These are phyloP conservation scores for Eupithecia subumbrata DNA, from an alignment of 2,888 invertebrate species.

Conservation along the genomic window DNA sequence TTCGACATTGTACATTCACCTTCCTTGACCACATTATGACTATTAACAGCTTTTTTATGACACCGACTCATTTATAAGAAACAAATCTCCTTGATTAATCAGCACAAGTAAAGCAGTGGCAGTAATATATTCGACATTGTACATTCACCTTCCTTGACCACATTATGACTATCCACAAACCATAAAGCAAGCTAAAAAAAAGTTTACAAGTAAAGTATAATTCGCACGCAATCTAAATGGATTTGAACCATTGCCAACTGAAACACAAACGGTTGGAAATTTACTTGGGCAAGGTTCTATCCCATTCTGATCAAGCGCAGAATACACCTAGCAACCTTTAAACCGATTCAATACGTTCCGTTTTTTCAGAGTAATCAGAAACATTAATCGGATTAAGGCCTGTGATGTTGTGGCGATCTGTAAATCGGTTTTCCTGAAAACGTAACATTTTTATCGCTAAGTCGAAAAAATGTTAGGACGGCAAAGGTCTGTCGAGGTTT, in stretches of 20 bases:
- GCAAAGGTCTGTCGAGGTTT: neutral
- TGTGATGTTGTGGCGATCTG: constrained; percentile 15
- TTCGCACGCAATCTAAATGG: too few species aligned
- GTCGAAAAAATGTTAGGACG: neutral
- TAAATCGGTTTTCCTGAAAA: constrained; percentile 1
- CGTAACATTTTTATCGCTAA: neutral
- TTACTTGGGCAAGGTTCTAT: neutral
- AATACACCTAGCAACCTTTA: neutral
- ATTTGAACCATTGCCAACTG: neutral
- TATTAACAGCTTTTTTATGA: too few species aligned
- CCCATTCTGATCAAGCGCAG: neutral
- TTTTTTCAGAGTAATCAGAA: constrained; percentile 30
- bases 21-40: too few species aligned
- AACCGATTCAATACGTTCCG: constrained; percentile 9
- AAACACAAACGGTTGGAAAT: neutral
- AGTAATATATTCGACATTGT: too few species aligned
- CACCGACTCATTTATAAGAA: too few species aligned
- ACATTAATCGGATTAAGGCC: constrained; percentile 33
- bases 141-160: too few species aligned
- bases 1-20: too few species aligned
- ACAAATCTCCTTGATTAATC: too few species aligned
- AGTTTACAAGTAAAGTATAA: too few species aligned
- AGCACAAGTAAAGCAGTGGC: too few species aligned
- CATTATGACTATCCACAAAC: too few species aligned
- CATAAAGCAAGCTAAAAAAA: too few species aligned